Evolutionary conservation across 2,113 vertebrate genomes (phyloP).

Genomic region (Rhinolophus sinicus): DNA sequence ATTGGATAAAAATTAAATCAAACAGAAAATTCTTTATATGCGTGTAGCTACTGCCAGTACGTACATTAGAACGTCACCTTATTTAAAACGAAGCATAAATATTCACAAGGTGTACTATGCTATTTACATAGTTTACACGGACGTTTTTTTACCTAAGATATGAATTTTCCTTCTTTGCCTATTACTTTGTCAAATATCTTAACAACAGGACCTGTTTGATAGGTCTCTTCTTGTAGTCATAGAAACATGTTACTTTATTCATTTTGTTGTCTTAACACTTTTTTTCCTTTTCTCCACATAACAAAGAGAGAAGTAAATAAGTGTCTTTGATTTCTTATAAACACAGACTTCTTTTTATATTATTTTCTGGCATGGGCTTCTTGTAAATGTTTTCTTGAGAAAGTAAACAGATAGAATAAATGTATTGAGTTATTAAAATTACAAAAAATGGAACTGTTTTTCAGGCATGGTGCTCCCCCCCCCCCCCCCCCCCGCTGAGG

Average conservation of each 20-base stretch:
- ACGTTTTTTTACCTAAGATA: background rate
- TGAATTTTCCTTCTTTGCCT: slow-evolving; percentile 44
- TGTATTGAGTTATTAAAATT: background rate
- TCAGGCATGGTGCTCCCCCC: background rate
- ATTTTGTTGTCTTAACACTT: slow-evolving; percentile 53
- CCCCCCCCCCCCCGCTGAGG: background rate
- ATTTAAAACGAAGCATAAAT: slow-evolving; percentile 25
- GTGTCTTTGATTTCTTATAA: background rate
- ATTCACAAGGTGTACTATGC: background rate
- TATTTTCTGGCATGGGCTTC: background rate
- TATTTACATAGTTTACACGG: background rate
- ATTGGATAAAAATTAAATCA: background rate
- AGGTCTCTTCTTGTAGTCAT: slow-evolving; percentile 22
- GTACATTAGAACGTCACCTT: background rate
- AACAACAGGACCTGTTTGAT: background rate
- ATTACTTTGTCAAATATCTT: slow-evolving; percentile 37
- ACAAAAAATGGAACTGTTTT: background rate
- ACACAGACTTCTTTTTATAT: background rate
- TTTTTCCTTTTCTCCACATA: background rate
- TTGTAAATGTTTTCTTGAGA: slow-evolving; percentile 46
- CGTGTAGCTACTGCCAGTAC: background rate
- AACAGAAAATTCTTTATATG: background rate
- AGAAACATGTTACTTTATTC: slow-evolving; percentile 55
- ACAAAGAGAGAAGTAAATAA: slow-evolving; percentile 53
- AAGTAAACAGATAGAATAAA: background rate